These are phyloP conservation scores for Caprella mutica DNA, from an alignment of 2,888 invertebrate genomes.

Conservation along the genomic window DNA sequence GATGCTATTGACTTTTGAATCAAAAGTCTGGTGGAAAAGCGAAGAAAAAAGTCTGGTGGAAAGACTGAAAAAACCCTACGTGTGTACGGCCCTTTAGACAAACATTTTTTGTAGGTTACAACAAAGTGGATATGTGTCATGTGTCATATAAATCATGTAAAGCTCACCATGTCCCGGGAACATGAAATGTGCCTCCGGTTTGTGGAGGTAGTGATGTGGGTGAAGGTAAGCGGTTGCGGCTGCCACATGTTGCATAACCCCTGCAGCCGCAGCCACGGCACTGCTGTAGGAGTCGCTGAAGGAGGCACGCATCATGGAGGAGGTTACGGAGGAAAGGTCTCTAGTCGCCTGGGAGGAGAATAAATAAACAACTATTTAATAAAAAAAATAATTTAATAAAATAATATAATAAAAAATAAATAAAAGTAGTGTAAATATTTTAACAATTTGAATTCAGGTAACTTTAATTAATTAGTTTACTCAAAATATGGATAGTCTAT, in stretches of 20 bases:
- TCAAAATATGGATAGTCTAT: too few relatives aligned
- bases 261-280: constrained; percentile 29
- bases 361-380: background rate
- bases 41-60: too few relatives aligned
- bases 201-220: constrained; percentile 46
- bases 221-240: constrained; percentile 38
- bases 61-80: too few relatives aligned
- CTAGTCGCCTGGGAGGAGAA: constrained; percentile 16
- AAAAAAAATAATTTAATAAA: background rate
- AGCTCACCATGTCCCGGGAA: constrained; percentile 38
- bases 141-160: constrained; percentile 50
- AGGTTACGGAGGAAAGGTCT: constrained; percentile 26
- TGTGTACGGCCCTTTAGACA: too few relatives aligned
- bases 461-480: background rate
- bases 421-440: background rate
- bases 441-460: background rate
- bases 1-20: too few relatives aligned
- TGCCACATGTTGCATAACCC: constrained; percentile 24
- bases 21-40: too few relatives aligned
- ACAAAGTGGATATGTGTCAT: too few relatives aligned
- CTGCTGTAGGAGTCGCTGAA: constrained; percentile 30
- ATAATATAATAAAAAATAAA: background rate
- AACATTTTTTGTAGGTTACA: too few relatives aligned
- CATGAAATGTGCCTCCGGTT: constrained; percentile 36
- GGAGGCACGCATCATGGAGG: constrained; percentile 30